Conservation (phyloP, 2,888 invertebrate genomes). For the Drosophila anomalata region DNA sequence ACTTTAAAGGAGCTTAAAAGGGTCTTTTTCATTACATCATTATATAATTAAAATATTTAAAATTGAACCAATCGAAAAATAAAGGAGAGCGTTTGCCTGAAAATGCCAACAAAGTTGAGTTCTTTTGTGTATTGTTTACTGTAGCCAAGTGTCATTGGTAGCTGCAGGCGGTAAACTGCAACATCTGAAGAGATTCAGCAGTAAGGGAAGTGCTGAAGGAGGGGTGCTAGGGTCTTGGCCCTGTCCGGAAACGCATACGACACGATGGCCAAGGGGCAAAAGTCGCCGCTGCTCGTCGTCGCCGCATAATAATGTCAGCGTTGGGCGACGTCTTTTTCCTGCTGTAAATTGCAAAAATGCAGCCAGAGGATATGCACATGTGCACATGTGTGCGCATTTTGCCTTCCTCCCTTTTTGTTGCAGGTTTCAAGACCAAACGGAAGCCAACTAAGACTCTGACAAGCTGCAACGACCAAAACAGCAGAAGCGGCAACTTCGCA, state of each 20-base stretch:
- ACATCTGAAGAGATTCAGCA: neutral
- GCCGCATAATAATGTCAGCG: slow-evolving; percentile 75
- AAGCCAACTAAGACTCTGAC: slow-evolving; percentile 56
- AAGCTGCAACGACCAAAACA: slow-evolving; percentile 48
- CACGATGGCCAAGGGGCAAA: slow-evolving; percentile 55
- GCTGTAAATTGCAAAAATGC: slow-evolving; percentile 72
- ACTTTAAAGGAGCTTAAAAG: neutral
- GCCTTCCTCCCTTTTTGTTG: slow-evolving; percentile 55
- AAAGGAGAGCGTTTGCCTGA: neutral
- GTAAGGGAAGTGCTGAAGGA: neutral
- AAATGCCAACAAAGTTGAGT: slow-evolving; percentile 55
- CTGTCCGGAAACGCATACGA: slow-evolving; percentile 57
- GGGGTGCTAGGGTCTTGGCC: slow-evolving; percentile 15
- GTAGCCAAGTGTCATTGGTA: slow-evolving; percentile 33
- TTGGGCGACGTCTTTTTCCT: slow-evolving; percentile 76
- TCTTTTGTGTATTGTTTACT: slow-evolving; percentile 65
- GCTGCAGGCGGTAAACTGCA: slow-evolving; percentile 37
- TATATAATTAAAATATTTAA: neutral
- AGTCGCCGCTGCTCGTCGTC: slow-evolving; percentile 65
- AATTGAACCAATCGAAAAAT: neutral
- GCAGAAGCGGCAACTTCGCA: slow-evolving; percentile 17
- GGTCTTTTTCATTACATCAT: neutral
- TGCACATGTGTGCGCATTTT: slow-evolving; percentile 49
- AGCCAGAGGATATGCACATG: slow-evolving; percentile 52
- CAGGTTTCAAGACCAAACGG: slow-evolving; percentile 75